A percentile compares a stretch with the other conserved stretches of the same genome.
Conservation (phyloP, 2,888 invertebrate species). For the Aphodius granarius region DNA sequence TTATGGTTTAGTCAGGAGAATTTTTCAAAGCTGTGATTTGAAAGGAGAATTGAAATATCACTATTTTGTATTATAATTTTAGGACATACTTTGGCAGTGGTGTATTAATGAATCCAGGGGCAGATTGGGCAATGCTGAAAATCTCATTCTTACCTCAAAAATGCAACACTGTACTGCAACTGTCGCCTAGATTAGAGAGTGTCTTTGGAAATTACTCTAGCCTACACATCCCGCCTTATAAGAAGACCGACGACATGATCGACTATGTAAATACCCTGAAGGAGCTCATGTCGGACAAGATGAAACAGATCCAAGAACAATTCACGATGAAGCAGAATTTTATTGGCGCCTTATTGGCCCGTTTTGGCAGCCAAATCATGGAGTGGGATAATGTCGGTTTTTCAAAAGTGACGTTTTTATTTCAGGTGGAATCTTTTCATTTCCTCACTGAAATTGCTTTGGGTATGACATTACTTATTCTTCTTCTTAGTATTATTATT, state of each 20-base stretch:
- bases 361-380: constrained; percentile 52
- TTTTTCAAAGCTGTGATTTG: background rate
- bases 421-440: constrained; percentile 65
- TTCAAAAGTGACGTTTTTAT: constrained; percentile 59
- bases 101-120: constrained; percentile 22
- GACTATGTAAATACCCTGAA: constrained; percentile 63
- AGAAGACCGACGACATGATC: constrained; percentile 51
- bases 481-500: background rate
- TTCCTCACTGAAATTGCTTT: constrained; percentile 63
- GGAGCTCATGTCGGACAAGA: constrained; percentile 58
- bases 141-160: constrained; percentile 42
- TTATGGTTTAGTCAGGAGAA: too few relatives aligned
- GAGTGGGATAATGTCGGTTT: constrained; percentile 57
- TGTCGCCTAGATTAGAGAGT: constrained; percentile 58
- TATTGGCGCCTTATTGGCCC: constrained; percentile 51
- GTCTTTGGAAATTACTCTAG: constrained; percentile 51
- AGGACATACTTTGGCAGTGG: constrained; percentile 19
- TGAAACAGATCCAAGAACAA: constrained; percentile 44
- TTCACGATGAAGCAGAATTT: constrained; percentile 55
- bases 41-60: background rate
- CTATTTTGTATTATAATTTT: background rate
- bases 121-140: constrained; percentile 42
- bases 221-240: constrained; percentile 55
- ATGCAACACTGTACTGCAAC: constrained; percentile 50
- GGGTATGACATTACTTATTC: constrained; percentile 46